These are phyloP conservation scores for Rhinogobius similis DNA, from an alignment of 2,113 vertebrate genomes.

Conservation along the genomic window DNA sequence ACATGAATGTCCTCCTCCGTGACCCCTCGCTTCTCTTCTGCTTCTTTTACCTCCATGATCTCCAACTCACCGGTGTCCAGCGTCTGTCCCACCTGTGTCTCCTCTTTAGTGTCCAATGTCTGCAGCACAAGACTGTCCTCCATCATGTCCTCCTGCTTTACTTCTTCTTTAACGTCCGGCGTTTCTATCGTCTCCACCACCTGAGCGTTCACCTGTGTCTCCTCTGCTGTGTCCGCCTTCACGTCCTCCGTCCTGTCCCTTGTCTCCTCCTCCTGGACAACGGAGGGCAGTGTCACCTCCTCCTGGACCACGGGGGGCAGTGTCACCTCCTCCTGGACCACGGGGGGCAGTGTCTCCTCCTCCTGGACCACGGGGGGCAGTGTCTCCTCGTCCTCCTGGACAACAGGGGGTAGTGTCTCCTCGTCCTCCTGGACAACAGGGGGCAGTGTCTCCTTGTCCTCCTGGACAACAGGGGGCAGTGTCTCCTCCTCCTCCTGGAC, in stretches of 20 bases:
- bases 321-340: constrained; percentile 64
- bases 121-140: neutral
- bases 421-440: constrained; percentile 68
- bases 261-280: constrained; percentile 33
- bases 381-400: constrained; percentile 57
- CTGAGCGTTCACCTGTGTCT: neutral
- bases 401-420: constrained; percentile 49
- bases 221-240: neutral
- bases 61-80: neutral
- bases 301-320: constrained; percentile 67
- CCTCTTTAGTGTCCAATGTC: constrained; percentile 32
- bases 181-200: neutral
- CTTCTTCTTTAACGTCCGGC: neutral
- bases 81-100: neutral
- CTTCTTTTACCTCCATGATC: neutral
- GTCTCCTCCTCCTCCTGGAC: constrained; percentile 57
- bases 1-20: neutral
- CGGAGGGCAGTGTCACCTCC: constrained; percentile 50
- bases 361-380: constrained; percentile 67
- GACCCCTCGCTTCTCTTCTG: neutral
- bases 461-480: constrained; percentile 66
- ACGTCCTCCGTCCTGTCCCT: neutral
- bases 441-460: constrained; percentile 47
- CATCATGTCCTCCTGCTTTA: neutral
- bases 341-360: constrained; percentile 50